Percentiles rank a stretch among this genome's conserved stretches.
Conservation (phyloP, 2,888 invertebrate species). For the Agrotis exclamationis region DNA sequence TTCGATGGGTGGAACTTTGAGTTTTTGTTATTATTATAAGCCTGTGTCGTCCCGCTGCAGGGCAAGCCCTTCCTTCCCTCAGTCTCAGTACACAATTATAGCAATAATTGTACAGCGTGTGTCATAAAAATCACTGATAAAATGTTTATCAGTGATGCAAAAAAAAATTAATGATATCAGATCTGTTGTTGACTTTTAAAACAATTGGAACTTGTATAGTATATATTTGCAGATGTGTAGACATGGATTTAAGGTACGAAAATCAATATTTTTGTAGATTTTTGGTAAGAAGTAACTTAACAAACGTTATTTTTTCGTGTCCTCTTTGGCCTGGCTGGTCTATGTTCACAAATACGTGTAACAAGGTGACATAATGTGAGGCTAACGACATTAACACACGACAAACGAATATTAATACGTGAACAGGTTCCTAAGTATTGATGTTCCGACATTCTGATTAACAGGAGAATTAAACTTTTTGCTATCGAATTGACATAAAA, state of each 20-base stretch:
- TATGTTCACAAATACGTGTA: slow-evolving; percentile 44
- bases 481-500: slow-evolving; percentile 6
- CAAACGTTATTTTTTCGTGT: rapidly evolving
- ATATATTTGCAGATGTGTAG: neutral
- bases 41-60: too few species aligned
- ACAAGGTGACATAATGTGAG: slow-evolving; percentile 48
- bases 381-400: slow-evolving; percentile 18
- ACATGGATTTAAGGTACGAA: neutral
- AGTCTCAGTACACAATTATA: too few species aligned
- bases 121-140: too few species aligned
- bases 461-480: slow-evolving; percentile 46
- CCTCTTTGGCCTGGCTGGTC: slow-evolving; percentile 2
- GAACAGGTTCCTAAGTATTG: slow-evolving; percentile 46
- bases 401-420: slow-evolving; percentile 45
- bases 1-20: too few species aligned
- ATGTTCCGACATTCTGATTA: slow-evolving; percentile 14
- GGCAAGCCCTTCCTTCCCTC: too few species aligned
- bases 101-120: too few species aligned
- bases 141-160: too few species aligned
- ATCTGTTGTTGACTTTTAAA: neutral
- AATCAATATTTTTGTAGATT: neutral
- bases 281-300: neutral
- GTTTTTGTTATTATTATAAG: too few species aligned
- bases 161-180: too few species aligned
- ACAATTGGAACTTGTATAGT: neutral